Evolutionary conservation across 2,113 vertebrate species (phyloP).

Genomic region (Ictidomys tridecemlineatus): DNA sequence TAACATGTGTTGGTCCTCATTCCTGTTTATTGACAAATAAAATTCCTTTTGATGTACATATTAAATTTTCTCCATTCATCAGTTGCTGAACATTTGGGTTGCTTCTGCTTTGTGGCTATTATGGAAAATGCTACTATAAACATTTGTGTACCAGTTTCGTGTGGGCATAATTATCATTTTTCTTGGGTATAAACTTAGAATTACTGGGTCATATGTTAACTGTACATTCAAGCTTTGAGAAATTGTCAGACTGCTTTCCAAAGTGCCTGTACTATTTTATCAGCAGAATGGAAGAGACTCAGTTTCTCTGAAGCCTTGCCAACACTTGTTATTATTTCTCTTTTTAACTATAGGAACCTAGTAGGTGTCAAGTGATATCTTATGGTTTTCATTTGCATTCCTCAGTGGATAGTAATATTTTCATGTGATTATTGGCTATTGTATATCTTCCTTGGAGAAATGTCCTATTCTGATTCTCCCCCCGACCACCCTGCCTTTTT

Average conservation of each 20-base stretch:
- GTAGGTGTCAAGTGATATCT: background rate
- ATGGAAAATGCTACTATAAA: background rate
- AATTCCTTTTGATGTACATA: background rate
- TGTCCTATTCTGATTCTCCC: background rate
- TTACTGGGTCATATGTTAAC: background rate
- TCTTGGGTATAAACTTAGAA: background rate
- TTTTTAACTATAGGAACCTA: background rate
- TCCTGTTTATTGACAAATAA: constrained; percentile 11
- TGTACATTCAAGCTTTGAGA: background rate
- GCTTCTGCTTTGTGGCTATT: background rate
- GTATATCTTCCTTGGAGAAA: constrained; percentile 17
- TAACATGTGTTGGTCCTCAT: background rate
- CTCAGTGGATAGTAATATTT: background rate
- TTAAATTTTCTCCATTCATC: background rate
- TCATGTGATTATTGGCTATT: background rate
- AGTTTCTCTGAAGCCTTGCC: background rate
- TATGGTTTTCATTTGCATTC: constrained; percentile 7
- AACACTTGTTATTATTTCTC: background rate
- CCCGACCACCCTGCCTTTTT: background rate
- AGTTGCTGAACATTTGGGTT: background rate
- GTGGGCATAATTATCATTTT: background rate
- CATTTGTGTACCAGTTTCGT: background rate
- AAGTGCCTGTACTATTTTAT: background rate
- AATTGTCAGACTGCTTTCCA: background rate
- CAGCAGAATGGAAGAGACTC: background rate